Percentiles rank a stretch among this genome's conserved stretches.
Evolutionary conservation across 2,113 vertebrate genomes (phyloP).

Genomic region (Tapirus terrestris): DNA sequence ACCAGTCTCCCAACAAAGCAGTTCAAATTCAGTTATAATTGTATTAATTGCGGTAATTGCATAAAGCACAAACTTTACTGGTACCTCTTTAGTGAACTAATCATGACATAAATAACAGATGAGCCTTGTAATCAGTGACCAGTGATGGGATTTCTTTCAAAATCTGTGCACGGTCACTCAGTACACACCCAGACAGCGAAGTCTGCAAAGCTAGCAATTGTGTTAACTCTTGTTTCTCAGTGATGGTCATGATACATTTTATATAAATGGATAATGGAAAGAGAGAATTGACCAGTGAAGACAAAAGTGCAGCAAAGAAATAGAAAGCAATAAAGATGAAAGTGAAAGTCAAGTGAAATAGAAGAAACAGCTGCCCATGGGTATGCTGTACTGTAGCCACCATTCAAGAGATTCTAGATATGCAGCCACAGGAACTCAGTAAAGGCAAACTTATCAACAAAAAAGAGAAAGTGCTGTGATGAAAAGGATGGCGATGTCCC

Average conservation of each 20-base stretch:
- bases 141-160: neutral
- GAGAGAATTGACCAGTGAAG: neutral
- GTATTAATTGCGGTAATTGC: neutral
- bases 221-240: neutral
- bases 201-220: neutral
- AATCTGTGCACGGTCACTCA: neutral
- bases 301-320: neutral
- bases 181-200: neutral
- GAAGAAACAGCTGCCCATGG: neutral
- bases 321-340: neutral
- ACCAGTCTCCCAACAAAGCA: neutral
- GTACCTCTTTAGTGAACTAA: neutral
- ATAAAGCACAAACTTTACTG: no score
- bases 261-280: neutral
- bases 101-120: neutral
- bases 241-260: neutral
- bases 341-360: neutral
- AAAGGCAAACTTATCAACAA: neutral
- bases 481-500: neutral
- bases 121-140: neutral
- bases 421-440: neutral
- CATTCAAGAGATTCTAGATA: neutral
- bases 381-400: neutral
- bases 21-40: neutral
- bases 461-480: neutral